Percentiles rank a stretch among this genome's conserved stretches.
These are phyloP conservation scores for Luidia sarsii DNA, from an alignment of 53 echinoderm and acorn worm species.

Conservation along the genomic window DNA sequence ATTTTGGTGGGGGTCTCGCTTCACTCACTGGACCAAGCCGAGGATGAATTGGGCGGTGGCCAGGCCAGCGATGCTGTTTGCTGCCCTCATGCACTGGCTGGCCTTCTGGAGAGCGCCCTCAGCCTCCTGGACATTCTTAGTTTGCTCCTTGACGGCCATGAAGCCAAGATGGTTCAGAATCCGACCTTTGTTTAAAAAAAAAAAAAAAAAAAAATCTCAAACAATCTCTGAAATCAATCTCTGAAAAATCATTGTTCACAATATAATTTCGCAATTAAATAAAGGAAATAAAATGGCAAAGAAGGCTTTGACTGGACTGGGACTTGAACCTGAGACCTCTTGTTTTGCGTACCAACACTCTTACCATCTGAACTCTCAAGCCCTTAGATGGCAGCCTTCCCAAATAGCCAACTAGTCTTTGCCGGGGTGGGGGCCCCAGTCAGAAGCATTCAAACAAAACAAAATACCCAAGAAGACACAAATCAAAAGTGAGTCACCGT, in stretches of 20 bases:
- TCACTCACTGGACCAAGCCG: constrained; percentile 83
- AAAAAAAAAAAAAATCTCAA: neutral
- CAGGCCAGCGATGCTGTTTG: constrained; percentile 82
- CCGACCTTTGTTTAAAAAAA: constrained; percentile 73
- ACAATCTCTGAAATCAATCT: neutral
- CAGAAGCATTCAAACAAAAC: too few relatives aligned
- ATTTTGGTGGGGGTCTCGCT: too few relatives aligned
- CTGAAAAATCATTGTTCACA: neutral
- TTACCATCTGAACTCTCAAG: too few relatives aligned
- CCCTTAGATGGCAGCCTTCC: too few relatives aligned
- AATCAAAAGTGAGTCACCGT: too few relatives aligned
- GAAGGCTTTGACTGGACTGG: too few relatives aligned
- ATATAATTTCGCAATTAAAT: neutral
- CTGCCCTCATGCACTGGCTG: constrained; percentile 77
- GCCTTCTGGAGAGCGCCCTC: constrained; percentile 70
- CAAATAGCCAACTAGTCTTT: too few relatives aligned
- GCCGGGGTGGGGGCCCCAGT: too few relatives aligned
- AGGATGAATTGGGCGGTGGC: constrained; percentile 93
- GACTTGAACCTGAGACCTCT: too few relatives aligned
- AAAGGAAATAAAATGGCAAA: neutral
- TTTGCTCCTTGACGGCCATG: constrained; percentile 64
- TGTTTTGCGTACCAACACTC: too few relatives aligned
- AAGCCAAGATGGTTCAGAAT: constrained; percentile 76
- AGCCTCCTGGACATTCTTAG: constrained; percentile 50
- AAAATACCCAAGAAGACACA: too few relatives aligned